A percentile compares a stretch with the other conserved stretches of the same genome.
These are phyloP conservation scores for Ornithoptera alexandrae DNA, from an alignment of 2,888 invertebrate genomes.

Conservation along the genomic window DNA sequence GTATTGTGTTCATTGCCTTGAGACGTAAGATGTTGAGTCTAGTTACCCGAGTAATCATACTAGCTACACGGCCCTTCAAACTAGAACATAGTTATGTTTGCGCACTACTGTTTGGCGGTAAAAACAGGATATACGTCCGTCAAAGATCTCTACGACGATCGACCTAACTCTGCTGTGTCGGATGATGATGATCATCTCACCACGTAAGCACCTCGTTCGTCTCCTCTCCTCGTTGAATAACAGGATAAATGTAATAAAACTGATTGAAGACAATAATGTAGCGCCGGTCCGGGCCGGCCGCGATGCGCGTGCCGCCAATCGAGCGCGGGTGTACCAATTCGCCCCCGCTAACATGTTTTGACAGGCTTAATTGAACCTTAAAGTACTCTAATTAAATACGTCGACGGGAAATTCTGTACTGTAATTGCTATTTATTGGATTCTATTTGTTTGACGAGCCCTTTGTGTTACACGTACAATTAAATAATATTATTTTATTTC, in stretches of 20 bases:
- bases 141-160: too few relatives aligned
- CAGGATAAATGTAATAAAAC: slow-evolving; percentile 8
- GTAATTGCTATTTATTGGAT: slow-evolving; percentile 26
- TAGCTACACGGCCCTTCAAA: too few relatives aligned
- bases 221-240: neutral
- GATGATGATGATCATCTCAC: too few relatives aligned
- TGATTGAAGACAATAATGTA: slow-evolving; percentile 19
- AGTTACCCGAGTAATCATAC: too few relatives aligned
- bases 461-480: neutral
- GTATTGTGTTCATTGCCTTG: too few relatives aligned
- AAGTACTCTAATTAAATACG: slow-evolving; percentile 28
- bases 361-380: slow-evolving; percentile 42
- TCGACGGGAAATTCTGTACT: slow-evolving; percentile 17
- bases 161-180: too few relatives aligned
- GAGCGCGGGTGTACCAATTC: slow-evolving; percentile 23
- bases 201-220: too few relatives aligned
- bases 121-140: too few relatives aligned
- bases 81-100: too few relatives aligned
- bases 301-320: slow-evolving; percentile 24
- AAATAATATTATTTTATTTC: too few relatives aligned
- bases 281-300: slow-evolving; percentile 1
- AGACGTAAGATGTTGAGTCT: too few relatives aligned
- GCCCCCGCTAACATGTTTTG: slow-evolving; percentile 43
- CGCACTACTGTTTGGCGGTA: too few relatives aligned
- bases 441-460: slow-evolving; percentile 21